Percentiles rank a stretch among this genome's conserved stretches.
Conservation (phyloP, 2,113 vertebrate species). For the Typhlomys cinereus region DNA sequence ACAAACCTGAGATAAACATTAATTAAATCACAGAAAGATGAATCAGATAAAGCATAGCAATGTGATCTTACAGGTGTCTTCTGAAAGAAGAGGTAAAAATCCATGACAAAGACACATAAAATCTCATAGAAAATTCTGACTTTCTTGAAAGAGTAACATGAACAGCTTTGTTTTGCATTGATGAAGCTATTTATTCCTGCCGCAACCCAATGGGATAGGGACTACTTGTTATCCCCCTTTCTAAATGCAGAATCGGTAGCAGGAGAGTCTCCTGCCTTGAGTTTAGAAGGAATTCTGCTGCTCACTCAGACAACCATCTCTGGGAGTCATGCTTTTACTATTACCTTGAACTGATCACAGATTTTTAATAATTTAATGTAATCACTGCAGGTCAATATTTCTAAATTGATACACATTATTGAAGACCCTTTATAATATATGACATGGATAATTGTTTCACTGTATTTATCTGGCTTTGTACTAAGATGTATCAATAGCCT, state of each 20-base stretch:
- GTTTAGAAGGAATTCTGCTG: slow-evolving; percentile 51
- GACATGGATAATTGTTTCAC: background rate
- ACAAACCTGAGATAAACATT: background rate
- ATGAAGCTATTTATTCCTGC: background rate
- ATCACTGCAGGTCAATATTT: background rate
- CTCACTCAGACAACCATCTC: background rate
- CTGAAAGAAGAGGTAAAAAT: background rate
- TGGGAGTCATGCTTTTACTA: background rate
- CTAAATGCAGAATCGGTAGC: background rate
- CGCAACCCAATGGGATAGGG: background rate
- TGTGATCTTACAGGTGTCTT: background rate
- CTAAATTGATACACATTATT: background rate
- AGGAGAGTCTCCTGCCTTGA: background rate
- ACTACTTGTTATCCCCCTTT: background rate
- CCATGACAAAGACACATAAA: background rate
- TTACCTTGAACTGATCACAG: background rate
- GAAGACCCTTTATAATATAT: background rate
- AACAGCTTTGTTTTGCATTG: background rate
- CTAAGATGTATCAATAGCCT: background rate
- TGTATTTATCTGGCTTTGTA: background rate
- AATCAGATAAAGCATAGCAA: background rate
- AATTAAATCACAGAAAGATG: background rate
- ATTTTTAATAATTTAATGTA: background rate
- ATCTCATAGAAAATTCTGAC: background rate
- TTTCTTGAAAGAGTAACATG: background rate